These are phyloP conservation scores for Andrena haemorrhoa DNA, from an alignment of 2,888 invertebrate species.

Conservation along the genomic window DNA sequence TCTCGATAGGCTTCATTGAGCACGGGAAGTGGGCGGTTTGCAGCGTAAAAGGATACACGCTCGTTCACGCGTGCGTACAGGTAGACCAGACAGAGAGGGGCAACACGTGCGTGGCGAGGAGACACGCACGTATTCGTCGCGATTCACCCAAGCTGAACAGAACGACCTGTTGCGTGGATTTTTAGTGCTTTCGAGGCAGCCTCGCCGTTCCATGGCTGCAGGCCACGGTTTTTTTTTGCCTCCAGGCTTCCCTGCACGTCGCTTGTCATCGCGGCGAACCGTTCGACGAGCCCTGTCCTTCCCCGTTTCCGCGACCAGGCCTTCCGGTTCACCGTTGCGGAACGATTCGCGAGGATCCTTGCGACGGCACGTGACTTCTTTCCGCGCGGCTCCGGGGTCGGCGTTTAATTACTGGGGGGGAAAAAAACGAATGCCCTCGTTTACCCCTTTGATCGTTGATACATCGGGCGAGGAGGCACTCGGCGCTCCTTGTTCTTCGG, in stretches of 20 bases:
- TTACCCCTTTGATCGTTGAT: conserved; percentile 56
- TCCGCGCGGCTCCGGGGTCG: background rate
- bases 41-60: background rate
- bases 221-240: conserved; percentile 30
- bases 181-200: conserved; percentile 60
- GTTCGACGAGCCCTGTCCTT: background rate
- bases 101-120: conserved; percentile 41
- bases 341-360: background rate
- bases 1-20: no score
- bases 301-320: no score
- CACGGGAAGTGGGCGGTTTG: background rate
- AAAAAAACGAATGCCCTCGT: conserved; percentile 28
- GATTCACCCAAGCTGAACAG: conserved; percentile 53
- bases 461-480: conserved; percentile 39
- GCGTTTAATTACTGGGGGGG: conserved; percentile 34
- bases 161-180: conserved; percentile 75
- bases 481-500: conserved; percentile 45
- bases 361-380: background rate
- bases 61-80: background rate
- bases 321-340: background rate
- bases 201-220: conserved; percentile 7
- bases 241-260: background rate
- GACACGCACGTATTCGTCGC: conserved; percentile 37
- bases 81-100: background rate
- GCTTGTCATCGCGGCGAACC: background rate